Evolutionary conservation across 2,797 vertebrate genomes (phyloP).

Genomic region (Limnodromus scolopaceus): DNA sequence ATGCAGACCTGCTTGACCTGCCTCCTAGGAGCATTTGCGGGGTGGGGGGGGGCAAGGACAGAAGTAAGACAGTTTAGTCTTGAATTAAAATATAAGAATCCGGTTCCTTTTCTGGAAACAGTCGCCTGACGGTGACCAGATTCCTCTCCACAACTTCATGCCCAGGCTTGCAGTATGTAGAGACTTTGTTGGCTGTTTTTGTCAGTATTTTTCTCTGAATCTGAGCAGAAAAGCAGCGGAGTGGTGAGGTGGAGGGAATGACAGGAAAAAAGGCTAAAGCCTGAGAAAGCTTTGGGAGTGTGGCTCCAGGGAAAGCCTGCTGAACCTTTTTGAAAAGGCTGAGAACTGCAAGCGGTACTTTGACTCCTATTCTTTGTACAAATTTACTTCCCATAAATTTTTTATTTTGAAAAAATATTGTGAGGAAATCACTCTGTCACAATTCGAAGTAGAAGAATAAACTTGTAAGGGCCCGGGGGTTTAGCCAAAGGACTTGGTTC

Average conservation of each 20-base stretch:
- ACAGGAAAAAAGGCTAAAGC: not conserved
- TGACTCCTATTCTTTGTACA: not conserved
- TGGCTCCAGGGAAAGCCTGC: not conserved
- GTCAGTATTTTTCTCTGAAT: not conserved
- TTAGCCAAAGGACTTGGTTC: not conserved
- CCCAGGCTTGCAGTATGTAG: not conserved
- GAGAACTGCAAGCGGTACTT: not conserved
- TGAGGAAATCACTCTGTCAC: not conserved
- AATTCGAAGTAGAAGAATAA: not conserved
- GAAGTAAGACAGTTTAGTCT: not conserved
- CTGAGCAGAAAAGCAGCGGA: not conserved
- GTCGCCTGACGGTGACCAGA: not conserved
- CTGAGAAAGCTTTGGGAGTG: not conserved
- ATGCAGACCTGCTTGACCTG: not conserved
- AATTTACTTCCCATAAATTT: not conserved
- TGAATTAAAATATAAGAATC: not conserved
- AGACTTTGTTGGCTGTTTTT: not conserved
- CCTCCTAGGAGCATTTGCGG: not conserved
- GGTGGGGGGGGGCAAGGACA: accelerated
- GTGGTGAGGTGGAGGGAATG: not conserved
- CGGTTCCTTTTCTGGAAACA: not conserved
- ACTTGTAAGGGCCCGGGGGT: not conserved
- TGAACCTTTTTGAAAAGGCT: not conserved
- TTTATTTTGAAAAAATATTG: not conserved
- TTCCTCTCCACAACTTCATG: not conserved